A percentile compares a stretch with the other conserved stretches of the same genome.
Evolutionary conservation across 2,888 invertebrate species (phyloP).

Genomic region (Nymphalis c-album): DNA sequence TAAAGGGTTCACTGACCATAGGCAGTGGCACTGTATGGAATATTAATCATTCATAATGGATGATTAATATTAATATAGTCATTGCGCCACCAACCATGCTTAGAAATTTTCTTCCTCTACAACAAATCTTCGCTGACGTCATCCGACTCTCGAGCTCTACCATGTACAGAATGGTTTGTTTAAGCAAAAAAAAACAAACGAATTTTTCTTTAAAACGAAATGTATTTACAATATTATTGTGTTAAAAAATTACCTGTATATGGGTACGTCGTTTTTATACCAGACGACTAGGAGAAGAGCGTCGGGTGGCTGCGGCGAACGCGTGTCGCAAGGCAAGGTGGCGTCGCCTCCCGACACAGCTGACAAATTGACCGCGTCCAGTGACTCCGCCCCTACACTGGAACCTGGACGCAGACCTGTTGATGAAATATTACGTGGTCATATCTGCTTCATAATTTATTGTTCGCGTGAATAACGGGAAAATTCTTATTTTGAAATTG

Average conservation of each 20-base stretch:
- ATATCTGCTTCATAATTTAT: constrained; percentile 5
- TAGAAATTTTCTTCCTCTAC: too few species aligned
- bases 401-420: constrained; percentile 64
- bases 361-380: constrained; percentile 82
- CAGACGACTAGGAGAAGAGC: constrained; percentile 92
- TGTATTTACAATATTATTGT: too few species aligned
- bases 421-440: constrained; percentile 40
- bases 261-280: constrained; percentile 94
- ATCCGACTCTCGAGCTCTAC: too few species aligned
- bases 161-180: too few species aligned
- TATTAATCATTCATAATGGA: too few species aligned
- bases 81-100: too few species aligned
- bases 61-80: too few species aligned
- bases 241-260: constrained; percentile 86
- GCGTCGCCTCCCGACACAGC: constrained; percentile 90
- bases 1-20: too few species aligned
- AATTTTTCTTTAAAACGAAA: too few species aligned
- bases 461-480: not conserved
- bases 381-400: constrained; percentile 71
- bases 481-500: constrained; percentile 2
- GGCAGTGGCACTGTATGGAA: too few species aligned
- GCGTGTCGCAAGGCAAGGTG: constrained; percentile 92
- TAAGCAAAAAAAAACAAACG: too few species aligned
- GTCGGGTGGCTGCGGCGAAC: constrained; percentile 88
- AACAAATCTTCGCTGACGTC: too few species aligned